A percentile compares a stretch with the other conserved stretches of the same genome.
Evolutionary conservation across 2,113 vertebrate species (phyloP).

Genomic region (Lipophrys pholis): DNA sequence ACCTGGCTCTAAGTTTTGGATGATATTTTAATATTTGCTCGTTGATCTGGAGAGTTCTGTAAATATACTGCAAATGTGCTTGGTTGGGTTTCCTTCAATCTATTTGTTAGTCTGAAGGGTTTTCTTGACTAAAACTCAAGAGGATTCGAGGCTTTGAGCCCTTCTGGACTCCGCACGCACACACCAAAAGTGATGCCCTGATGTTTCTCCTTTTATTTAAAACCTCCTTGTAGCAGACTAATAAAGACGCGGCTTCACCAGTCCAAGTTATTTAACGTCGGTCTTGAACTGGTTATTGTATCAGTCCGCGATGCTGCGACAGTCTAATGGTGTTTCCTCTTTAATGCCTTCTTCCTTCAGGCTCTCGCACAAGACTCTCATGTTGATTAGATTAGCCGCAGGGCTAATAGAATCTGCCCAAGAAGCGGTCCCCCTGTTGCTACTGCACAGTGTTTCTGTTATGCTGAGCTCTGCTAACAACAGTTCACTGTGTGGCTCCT

Average conservation of each 20-base stretch:
- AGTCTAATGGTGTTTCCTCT: constrained; percentile 70
- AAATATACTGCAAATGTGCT: too few species aligned
- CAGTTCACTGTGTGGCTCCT: constrained; percentile 56
- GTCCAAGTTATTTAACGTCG: constrained; percentile 53
- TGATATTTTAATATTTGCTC: too few species aligned
- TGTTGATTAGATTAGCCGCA: constrained; percentile 72
- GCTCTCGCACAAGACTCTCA: constrained; percentile 64
- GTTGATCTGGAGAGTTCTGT: too few species aligned
- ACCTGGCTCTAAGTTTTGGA: too few species aligned
- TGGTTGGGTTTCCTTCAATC: too few species aligned
- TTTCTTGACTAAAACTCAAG: too few species aligned
- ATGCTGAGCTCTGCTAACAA: constrained; percentile 52
- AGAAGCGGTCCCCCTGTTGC: constrained; percentile 64
- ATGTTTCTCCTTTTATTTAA: neutral
- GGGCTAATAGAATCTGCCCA: constrained; percentile 69
- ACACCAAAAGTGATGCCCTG: too few species aligned
- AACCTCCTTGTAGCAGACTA: constrained; percentile 13
- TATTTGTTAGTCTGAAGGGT: too few species aligned
- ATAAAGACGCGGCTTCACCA: constrained; percentile 36
- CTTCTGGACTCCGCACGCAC: too few species aligned
- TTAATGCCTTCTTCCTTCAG: constrained; percentile 73
- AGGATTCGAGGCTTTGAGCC: too few species aligned
- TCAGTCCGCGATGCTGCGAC: constrained; percentile 64
- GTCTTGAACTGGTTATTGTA: constrained; percentile 56
- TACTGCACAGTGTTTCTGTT: constrained; percentile 60